These are phyloP conservation scores for Motacilla tschutschensis DNA, from an alignment of 2,113 vertebrate species.

Conservation along the genomic window DNA sequence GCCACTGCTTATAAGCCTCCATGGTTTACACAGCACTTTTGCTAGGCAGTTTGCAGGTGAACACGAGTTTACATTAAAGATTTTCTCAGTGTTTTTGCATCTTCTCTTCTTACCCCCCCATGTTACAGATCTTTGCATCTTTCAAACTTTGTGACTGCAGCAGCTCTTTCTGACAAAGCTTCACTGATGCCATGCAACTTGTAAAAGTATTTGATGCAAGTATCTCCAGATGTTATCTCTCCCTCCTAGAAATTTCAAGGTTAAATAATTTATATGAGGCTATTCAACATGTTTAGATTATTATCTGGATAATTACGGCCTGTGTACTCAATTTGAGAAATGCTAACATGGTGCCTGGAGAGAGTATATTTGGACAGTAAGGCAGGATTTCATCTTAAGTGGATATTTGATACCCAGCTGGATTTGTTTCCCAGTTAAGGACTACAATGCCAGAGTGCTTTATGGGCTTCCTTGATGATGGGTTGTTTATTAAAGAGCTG, in stretches of 20 bases:
- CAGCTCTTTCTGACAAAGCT: not conserved
- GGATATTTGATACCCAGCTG: not conserved
- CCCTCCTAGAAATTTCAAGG: not conserved
- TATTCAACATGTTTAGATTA: not conserved
- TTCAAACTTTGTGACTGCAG: not conserved
- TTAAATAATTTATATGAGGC: not conserved
- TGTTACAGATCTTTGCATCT: not conserved
- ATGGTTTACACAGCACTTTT: not conserved
- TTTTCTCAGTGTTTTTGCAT: not conserved
- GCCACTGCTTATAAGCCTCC: not conserved
- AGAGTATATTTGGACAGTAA: not conserved
- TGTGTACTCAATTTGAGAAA: not conserved
- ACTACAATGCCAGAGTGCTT: not conserved
- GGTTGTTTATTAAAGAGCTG: conserved; percentile 78
- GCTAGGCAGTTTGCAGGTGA: not conserved
- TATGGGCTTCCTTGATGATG: conserved; percentile 4
- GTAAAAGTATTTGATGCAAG: not conserved
- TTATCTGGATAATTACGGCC: not conserved
- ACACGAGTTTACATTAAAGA: not conserved
- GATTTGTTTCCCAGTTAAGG: not conserved
- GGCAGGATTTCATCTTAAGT: not conserved
- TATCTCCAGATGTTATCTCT: not conserved
- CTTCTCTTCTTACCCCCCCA: not conserved
- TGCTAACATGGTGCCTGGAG: not conserved
- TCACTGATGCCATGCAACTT: not conserved